These are phyloP conservation scores for Toxotes jaculatrix DNA, from an alignment of 2,113 vertebrate species.

Conservation along the genomic window DNA sequence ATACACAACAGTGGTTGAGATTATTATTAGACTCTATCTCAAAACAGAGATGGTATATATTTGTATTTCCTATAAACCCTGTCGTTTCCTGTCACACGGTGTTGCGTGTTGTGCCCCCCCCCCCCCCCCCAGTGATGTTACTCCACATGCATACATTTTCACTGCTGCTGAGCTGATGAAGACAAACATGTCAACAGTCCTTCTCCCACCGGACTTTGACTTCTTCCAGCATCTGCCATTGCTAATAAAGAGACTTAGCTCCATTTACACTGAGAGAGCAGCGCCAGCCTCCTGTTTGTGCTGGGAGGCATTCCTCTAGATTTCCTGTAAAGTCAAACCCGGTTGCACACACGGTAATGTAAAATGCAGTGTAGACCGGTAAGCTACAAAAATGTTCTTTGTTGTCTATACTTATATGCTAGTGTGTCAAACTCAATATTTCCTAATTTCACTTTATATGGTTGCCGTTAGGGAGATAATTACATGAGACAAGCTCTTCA, in stretches of 20 bases:
- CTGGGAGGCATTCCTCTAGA: not conserved
- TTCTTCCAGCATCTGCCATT: not conserved
- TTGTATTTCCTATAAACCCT: conserved; percentile 4
- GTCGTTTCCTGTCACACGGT: conserved; percentile 1
- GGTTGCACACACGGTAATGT: not conserved
- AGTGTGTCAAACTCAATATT: conserved; percentile 3
- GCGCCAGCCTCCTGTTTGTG: not conserved
- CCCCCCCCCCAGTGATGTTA: not conserved
- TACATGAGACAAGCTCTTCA: not conserved
- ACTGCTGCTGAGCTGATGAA: conserved; percentile 21
- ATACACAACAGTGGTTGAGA: not conserved
- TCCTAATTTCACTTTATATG: not conserved
- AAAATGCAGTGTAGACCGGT: not conserved
- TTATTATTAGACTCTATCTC: not conserved
- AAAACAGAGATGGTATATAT: not conserved
- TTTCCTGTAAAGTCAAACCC: not conserved
- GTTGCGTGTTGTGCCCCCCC: not conserved
- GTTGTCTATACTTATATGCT: not conserved
- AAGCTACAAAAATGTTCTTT: not conserved
- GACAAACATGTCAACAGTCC: conserved; percentile 27
- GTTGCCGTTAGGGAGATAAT: not conserved
- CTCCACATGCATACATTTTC: conserved; percentile 15
- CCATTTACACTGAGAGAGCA: not conserved
- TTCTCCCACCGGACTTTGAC: conserved; percentile 12
- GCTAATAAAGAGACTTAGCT: not conserved